These are phyloP conservation scores for Rhizomys pruinosus DNA, from an alignment of 2,113 vertebrate genomes.

Conservation along the genomic window DNA sequence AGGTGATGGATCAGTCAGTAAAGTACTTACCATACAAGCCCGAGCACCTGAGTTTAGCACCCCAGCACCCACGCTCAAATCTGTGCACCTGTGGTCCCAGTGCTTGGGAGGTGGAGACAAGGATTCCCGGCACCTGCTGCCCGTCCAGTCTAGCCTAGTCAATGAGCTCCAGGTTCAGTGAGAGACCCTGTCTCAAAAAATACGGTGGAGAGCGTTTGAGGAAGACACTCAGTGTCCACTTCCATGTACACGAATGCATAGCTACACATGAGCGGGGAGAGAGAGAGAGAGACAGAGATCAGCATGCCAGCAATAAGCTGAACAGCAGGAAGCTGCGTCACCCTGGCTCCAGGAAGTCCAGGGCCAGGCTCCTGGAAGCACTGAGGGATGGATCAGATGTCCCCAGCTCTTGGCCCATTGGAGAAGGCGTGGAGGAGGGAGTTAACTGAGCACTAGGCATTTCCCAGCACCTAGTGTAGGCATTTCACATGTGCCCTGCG, in stretches of 20 bases:
- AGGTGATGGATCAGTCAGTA: background rate
- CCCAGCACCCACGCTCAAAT: background rate
- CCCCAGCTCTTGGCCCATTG: background rate
- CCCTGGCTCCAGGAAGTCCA: background rate
- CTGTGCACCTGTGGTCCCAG: background rate
- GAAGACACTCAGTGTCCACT: background rate
- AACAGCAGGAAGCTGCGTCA: rapidly evolving
- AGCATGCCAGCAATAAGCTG: background rate
- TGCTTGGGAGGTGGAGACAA: background rate
- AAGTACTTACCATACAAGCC: background rate
- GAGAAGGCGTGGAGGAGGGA: background rate
- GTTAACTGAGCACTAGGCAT: background rate
- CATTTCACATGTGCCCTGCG: background rate
- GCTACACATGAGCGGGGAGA: too few relatives aligned
- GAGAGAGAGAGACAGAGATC: background rate
- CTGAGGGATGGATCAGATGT: background rate
- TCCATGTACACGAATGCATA: background rate
- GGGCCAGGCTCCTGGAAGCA: background rate
- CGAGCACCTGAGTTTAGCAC: background rate
- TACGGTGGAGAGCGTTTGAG: background rate
- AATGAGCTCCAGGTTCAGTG: background rate
- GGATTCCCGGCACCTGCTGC: background rate
- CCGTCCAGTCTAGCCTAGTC: background rate
- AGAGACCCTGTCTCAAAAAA: background rate
- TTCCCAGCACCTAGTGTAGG: background rate